Base-by-base conservation (phyloP, 2,888 invertebrate genomes). In the Drosophila borborema region DNA sequence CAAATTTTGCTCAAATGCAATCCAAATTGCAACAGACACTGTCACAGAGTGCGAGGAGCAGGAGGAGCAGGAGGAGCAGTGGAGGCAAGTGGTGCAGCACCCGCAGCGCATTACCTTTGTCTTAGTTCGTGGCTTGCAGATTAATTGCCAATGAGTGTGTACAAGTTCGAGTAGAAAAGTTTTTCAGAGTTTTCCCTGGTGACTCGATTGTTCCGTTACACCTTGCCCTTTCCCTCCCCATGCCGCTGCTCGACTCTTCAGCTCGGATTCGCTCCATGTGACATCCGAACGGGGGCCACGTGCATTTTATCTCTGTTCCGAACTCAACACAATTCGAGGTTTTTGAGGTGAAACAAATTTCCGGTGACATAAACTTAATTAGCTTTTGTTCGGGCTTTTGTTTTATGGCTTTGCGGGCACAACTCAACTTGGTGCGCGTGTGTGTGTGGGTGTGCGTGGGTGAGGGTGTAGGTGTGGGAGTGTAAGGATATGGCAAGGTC, bases 351-450 rank as follows among this genome's bases (percentile, higher is more conserved):
- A 92, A 92, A 92, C 92, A 93, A 93, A 93, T 93, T 93, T 92
- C 91, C 92, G 92, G 92, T 92, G 93, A 93, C 93, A 92, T 91
- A 92, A 93, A 92, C 92, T 92, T 93, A 93, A 93, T 93, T 93
- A 93, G 92, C 92, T 92, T 92, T 92, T 91, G 92, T 90, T 87
- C 86, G 82, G 83, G 83, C 90, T 90, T 85, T 88, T 91, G 85
- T 91, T 79, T 85, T 70, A 85, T 82, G 82, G 88, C 80, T 84
- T 86, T 87, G 87, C 73, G 87, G 85, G 87, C 82, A 74, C 85
- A 81, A 85, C 80, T 82, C 59, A 63, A 38, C 49, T 43, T 60
- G n/a, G 43, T 59, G 38, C 63, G 34, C 53, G 43, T 38, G 54
- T 61, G 59, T 40, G 45, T 60, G 62, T n/a, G n/a, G n/a, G n/a